phyloP scores from a whole-genome alignment of 2,113 vertebrate genomes.

The Grantiella picta region DNA sequence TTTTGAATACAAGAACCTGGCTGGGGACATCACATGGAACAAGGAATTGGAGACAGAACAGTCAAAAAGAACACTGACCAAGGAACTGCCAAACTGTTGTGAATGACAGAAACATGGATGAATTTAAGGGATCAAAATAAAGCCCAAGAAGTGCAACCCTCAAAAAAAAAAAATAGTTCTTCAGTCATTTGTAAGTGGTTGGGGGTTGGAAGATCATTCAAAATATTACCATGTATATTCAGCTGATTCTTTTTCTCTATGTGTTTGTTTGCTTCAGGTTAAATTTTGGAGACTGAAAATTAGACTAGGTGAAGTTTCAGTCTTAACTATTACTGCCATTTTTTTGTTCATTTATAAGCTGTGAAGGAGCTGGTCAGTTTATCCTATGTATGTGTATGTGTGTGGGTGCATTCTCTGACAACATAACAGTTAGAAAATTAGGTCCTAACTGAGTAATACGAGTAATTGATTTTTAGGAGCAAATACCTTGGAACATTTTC shows the following conservation, averaged over 20 bases:
- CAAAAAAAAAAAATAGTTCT: not conserved
- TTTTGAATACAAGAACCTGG: not conserved
- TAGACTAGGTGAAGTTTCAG: not conserved
- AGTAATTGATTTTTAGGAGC: not conserved
- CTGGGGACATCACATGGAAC: not conserved
- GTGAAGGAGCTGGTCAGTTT: not conserved
- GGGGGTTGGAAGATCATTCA: not conserved
- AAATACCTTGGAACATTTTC: not conserved
- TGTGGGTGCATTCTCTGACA: not conserved
- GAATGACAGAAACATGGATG: not conserved
- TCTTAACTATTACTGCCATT: not conserved
- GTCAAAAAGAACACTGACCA: not conserved
- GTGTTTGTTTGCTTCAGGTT: not conserved
- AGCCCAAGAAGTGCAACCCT: not conserved
- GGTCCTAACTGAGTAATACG: not conserved
- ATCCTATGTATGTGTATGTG: not conserved
- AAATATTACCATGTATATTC: not conserved
- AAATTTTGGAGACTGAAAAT: not conserved
- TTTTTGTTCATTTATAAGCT: not conserved
- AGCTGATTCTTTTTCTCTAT: not conserved
- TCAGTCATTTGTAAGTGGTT: not conserved
- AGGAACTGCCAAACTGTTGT: not conserved
- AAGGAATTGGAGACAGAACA: not conserved
- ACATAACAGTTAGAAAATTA: slow-evolving; percentile 1
- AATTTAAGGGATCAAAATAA: not conserved